Conservation (phyloP, 2,797 vertebrate genomes). For the Centroberyx gerrardi region DNA sequence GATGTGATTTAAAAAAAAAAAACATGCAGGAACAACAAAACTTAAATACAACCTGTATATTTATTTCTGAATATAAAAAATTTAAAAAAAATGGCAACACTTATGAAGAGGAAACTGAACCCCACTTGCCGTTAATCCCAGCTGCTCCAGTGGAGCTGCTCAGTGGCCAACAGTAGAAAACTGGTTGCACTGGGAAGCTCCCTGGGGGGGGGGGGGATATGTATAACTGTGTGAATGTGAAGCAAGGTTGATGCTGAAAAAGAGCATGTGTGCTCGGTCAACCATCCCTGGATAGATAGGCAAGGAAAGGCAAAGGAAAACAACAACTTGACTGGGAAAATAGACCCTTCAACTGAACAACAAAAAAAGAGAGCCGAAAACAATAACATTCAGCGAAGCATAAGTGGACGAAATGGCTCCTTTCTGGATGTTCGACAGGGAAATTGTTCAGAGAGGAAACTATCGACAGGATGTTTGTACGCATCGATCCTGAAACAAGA, state of each 20-base stretch:
- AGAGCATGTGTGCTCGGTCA: constrained; percentile 48
- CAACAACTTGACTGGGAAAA: constrained; percentile 26
- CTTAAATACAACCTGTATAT: constrained; percentile 35
- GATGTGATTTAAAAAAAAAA: no score
- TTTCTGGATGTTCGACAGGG: constrained; percentile 30
- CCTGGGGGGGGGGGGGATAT: constrained; percentile 41
- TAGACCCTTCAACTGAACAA: constrained; percentile 50
- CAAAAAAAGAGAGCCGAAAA: constrained; percentile 26
- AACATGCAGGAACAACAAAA: not conserved
- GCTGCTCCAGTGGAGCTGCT: constrained; percentile 70
- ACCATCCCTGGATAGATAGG: constrained; percentile 31
- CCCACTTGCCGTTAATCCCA: constrained; percentile 70
- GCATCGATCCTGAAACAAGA: constrained; percentile 38
- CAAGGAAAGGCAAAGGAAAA: not conserved
- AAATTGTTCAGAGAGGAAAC: constrained; percentile 41
- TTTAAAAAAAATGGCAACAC: constrained; percentile 55
- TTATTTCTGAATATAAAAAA: constrained; percentile 53
- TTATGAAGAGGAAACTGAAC: constrained; percentile 23
- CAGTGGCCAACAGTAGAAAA: constrained; percentile 29
- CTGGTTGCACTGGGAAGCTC: constrained; percentile 36
- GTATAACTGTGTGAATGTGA: constrained; percentile 60
- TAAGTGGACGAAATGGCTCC: constrained; percentile 43
- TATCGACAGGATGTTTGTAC: constrained; percentile 41
- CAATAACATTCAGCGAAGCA: constrained; percentile 39
- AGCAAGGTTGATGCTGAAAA: constrained; percentile 60